These are phyloP conservation scores for Zophobas morio DNA, from an alignment of 1,140 invertebrate genomes.

Conservation along the genomic window DNA sequence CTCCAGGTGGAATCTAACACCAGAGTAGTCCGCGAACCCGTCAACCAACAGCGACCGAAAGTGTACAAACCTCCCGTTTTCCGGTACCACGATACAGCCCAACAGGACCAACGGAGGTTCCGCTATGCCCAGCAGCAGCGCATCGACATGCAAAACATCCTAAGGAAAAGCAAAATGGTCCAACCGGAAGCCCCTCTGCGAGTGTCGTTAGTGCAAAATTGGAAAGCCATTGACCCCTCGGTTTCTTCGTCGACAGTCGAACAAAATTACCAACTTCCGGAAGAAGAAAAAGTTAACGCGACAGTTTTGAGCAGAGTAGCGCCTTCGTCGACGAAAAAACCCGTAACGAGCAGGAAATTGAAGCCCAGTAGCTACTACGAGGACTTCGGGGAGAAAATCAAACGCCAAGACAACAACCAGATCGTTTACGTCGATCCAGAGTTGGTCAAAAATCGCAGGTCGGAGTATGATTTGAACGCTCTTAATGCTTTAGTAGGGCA, in stretches of 20 bases:
- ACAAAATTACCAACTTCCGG: conserved; percentile 11
- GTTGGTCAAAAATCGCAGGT: conserved; percentile 5
- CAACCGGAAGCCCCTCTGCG: background rate
- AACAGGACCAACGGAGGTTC: conserved; percentile 57
- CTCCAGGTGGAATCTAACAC: conserved; percentile 4
- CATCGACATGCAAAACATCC: conserved; percentile 46
- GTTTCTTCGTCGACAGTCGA: background rate
- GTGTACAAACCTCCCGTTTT: conserved; percentile 50
- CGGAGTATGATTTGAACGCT: conserved; percentile 49
- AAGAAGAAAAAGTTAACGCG: conserved; percentile 5
- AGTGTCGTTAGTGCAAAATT: background rate
- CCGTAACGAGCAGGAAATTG: conserved; percentile 5
- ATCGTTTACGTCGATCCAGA: background rate
- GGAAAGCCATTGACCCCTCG: background rate
- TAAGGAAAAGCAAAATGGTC: conserved; percentile 7
- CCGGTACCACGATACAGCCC: conserved; percentile 49
- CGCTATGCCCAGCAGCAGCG: conserved; percentile 60
- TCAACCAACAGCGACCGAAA: conserved; percentile 24
- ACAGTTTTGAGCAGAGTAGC: conserved; percentile 15
- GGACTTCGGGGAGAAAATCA: background rate
- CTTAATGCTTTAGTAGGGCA: conserved; percentile 58
- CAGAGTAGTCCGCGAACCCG: conserved; percentile 18
- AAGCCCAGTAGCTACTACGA: conserved; percentile 12
- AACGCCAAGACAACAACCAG: conserved; percentile 40
- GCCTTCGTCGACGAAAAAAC: conserved; percentile 14